Evolutionary conservation across 1,140 invertebrate species (phyloP), one percentile per base, ranked within the genome.

Genomic region (Rhyzopertha dominica): DNA sequence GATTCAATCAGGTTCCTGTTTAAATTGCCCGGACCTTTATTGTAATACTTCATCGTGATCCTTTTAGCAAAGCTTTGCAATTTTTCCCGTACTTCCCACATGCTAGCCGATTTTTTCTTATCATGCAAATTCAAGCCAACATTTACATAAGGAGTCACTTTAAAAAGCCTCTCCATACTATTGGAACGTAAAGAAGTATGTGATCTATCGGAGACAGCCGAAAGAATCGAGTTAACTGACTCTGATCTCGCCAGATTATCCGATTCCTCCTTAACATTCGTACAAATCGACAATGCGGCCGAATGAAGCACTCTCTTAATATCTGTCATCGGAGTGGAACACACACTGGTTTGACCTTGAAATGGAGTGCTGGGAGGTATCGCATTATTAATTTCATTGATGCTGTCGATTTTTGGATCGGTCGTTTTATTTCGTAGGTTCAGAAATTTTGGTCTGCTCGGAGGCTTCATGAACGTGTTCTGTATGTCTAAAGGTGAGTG

Each of bases 281-380:
- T 74, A 58, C 81, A 85, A 49, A 87, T 86, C 0, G 81, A 82
- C 16, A 86, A 71, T 12, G 75, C 78, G 36, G 78, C 82, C 18
- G 76, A 81, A 43, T 84, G 82, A 2, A 87, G 56, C 4, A 85
- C 71, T 60, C 84, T 58, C 31, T 61, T 65, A 25, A 58, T 81
- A 54, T 87, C 84, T 4, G 81, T 78, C 69, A 85, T 75, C 0
- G 84, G 83, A 0, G 83, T 86, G 0, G 81, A 83, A 52, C 81
- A 85, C 1, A 85, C 77, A 47, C 82, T 85, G 1, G 80, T 79
- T 44, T 78, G 74, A 16, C 77, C 76, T 12, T 74, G 75, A 51
- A 78, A 78, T n/a, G 57, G 56, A n/a, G 59, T 62, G 5, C 31
- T 40, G 1, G n/a, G n/a, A n/a, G 46, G 42, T 9, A 38, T 43